Base-by-base conservation (phyloP, 1,140 invertebrate species). In the Ceratoteleas bidentatus region DNA sequence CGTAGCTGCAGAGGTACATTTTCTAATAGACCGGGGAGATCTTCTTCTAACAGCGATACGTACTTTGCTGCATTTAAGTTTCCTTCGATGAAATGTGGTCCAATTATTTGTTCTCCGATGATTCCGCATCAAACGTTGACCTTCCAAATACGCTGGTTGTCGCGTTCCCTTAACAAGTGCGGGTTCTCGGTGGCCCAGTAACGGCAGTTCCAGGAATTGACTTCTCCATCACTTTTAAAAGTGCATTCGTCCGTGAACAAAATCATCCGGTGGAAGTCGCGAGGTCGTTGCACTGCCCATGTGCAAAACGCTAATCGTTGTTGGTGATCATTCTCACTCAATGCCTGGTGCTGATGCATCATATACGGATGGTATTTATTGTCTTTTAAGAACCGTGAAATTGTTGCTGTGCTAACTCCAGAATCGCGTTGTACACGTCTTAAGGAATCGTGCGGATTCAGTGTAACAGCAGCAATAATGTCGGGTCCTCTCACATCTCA, bases 121-220 rank as follows among this genome's bases (percentile, higher is more conserved):
- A 86, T 73, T 3, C 69, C 73, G 38, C 82, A 84, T 62, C 74
- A 81, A 53, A 85, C 74, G 76, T 85, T 85, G 5, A 85, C 15
- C 66, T 81, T 81, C 64, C 82, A 85, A 45, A 79, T 16, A 13
- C 57, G 70, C 49, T 79, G 82, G 16, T 60, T 13, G 10, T 58
- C 56, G 7, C 15, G 9, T 58, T 58, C 11, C 4, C 24, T 13
- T 9, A 38, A 24, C 56, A 53, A 84, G 8, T 24, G 56, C 14
- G 56, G 56, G 24, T 40, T 43, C 11, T 58, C 38, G 3, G 14
- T 3, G n/a, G 57, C 61, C 43, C 77, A 84, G 60, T 81, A 84
- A 74, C 73, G 80, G 14, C 15, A 80, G 34, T 85, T 85, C 57
- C 56, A 72, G 6, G 56, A 65, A 53, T 79, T 81, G 6, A 85